A percentile compares a stretch with the other conserved stretches of the same genome.
These are phyloP conservation scores for Thamnophis elegans DNA, from an alignment of 2,797 vertebrate genomes.

Conservation along the genomic window DNA sequence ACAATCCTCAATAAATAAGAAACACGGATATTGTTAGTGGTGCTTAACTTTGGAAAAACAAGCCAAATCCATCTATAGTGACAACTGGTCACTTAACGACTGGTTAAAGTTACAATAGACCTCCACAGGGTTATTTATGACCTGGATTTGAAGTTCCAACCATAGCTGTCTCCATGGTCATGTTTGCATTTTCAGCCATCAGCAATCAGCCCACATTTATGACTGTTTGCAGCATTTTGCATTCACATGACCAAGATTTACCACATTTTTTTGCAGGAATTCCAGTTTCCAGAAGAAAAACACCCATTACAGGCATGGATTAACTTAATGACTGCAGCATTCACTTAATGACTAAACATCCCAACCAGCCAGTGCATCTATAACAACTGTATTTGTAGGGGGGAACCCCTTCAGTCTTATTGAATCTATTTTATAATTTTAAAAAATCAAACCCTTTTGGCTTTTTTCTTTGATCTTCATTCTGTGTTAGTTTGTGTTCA, in stretches of 20 bases:
- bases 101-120: neutral
- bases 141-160: neutral
- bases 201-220: neutral
- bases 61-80: neutral
- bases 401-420: neutral
- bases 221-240: neutral
- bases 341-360: neutral
- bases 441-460: neutral
- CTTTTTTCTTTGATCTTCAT: neutral
- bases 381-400: neutral
- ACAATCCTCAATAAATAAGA: neutral
- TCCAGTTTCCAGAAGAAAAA: neutral
- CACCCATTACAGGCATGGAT: neutral
- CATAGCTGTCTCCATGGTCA: neutral
- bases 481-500: neutral
- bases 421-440: neutral
- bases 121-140: neutral
- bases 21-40: neutral
- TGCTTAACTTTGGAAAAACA: conserved; percentile 31
- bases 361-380: neutral
- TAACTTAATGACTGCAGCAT: neutral
- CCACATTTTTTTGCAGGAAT: neutral
- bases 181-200: neutral
- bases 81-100: neutral
- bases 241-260: neutral